Conservation (phyloP, 2,797 vertebrate species). For the Centropyge bicolor region DNA sequence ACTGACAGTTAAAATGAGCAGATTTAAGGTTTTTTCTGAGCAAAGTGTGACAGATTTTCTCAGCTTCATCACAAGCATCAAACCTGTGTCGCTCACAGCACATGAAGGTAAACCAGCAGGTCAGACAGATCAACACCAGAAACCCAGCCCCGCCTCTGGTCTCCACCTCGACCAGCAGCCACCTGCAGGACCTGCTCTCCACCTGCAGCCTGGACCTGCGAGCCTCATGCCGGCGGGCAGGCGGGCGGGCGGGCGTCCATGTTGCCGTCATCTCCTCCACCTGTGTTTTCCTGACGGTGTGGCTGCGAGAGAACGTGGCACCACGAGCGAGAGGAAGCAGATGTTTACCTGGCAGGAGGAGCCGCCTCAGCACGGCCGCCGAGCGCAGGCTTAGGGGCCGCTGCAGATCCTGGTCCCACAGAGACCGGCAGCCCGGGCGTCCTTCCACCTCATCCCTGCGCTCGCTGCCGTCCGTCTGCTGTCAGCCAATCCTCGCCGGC, state of each 20-base stretch:
- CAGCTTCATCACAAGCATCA: neutral
- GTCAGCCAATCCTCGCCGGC: slow-evolving; percentile 23
- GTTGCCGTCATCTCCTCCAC: slow-evolving; percentile 10
- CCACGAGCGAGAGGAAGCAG: neutral
- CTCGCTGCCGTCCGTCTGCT: slow-evolving; percentile 27
- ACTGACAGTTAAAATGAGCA: neutral
- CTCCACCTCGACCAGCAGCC: slow-evolving; percentile 13
- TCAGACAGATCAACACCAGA: neutral
- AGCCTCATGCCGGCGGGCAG: slow-evolving; percentile 27
- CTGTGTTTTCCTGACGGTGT: slow-evolving; percentile 11
- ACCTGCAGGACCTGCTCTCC: slow-evolving; percentile 52
- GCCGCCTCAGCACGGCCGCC: slow-evolving; percentile 27
- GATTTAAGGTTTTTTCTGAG: neutral
- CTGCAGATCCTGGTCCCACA: slow-evolving; percentile 55
- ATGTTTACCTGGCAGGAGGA: slow-evolving; percentile 64
- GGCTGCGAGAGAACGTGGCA: neutral
- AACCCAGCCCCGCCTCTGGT: neutral
- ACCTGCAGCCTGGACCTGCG: neutral
- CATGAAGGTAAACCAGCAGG: neutral
- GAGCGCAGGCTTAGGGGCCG: slow-evolving; percentile 38
- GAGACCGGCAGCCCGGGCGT: slow-evolving; percentile 52
- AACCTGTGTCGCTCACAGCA: slow-evolving; percentile 26
- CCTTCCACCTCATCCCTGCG: slow-evolving; percentile 35
- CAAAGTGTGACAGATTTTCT: neutral
- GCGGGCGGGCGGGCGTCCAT: slow-evolving; percentile 40